These are phyloP conservation scores for rabbit (Oryctolagus cuniculus) DNA, from an alignment of 2,113 vertebrate genomes.

Conservation along the genomic window DNA sequence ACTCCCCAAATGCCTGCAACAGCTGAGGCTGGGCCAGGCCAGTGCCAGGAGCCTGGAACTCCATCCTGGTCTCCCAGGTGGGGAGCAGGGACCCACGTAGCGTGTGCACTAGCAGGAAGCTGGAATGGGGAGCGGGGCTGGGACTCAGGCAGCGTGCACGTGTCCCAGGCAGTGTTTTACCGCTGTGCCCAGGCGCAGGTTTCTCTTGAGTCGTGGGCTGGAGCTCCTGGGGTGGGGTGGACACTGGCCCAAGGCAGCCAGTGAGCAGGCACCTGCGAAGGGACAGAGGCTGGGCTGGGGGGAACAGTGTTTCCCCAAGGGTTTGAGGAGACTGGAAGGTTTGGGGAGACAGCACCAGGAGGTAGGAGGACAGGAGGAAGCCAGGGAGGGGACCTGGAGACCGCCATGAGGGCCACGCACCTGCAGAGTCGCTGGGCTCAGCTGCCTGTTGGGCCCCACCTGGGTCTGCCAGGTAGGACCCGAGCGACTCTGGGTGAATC, in stretches of 20 bases:
- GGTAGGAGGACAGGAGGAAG: not conserved
- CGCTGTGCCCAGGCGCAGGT: no score
- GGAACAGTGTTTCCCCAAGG: not conserved
- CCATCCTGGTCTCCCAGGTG: no score
- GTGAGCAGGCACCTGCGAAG: not conserved
- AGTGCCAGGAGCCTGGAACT: no score
- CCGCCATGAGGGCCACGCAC: no score
- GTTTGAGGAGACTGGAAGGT: not conserved
- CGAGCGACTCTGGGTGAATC: not conserved
- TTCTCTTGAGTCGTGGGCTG: not conserved
- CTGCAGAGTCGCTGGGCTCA: accelerated
- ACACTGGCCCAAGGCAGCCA: not conserved
- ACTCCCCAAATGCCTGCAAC: no score
- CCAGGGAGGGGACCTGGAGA: not conserved
- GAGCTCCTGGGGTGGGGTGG: not conserved
- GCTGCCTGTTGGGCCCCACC: not conserved
- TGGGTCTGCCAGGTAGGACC: not conserved
- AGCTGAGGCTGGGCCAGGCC: no score
- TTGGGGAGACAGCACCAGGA: not conserved
- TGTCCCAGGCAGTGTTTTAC: no score
- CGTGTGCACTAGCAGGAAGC: no score
- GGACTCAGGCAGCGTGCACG: no score
- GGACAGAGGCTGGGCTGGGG: not conserved
- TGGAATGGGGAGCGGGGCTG: no score
- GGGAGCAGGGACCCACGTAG: no score